phyloP scores from a whole-genome alignment of 2,113 vertebrate genomes.

The Corythoichthys intestinalis region DNA sequence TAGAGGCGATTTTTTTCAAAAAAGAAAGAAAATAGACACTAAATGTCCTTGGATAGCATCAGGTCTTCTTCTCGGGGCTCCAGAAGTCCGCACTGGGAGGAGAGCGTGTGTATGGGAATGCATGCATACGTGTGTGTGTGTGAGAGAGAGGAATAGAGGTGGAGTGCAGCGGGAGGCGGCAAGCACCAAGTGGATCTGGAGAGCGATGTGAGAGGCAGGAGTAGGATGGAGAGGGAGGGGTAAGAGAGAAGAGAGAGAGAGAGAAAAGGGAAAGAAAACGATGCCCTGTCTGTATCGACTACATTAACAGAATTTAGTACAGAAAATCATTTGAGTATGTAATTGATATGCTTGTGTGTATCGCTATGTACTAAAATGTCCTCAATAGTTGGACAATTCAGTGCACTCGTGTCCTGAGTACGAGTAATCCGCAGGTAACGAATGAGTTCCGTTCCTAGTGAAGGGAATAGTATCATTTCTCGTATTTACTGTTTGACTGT shows the following conservation, averaged over 20 bases:
- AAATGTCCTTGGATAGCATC: conserved; percentile 35
- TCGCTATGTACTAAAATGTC: no score
- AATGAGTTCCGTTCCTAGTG: no score
- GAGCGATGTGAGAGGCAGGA: conserved; percentile 48
- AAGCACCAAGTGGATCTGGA: conserved; percentile 48
- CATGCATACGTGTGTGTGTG: conserved; percentile 21
- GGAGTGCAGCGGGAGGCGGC: conserved; percentile 40
- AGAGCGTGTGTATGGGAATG: conserved; percentile 9
- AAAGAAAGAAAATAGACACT: conserved; percentile 21
- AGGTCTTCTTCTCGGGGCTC: conserved; percentile 23
- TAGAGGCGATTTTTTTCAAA: conserved; percentile 2
- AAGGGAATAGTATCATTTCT: no score
- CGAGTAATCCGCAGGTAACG: no score
- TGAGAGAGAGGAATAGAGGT: conserved; percentile 20
- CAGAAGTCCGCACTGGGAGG: conserved; percentile 45
- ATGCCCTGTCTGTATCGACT: conserved; percentile 51
- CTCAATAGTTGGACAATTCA: no score
- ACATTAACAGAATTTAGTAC: conserved; percentile 73
- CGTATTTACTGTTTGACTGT: no score
- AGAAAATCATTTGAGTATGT: conserved; percentile 41
- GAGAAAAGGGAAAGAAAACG: conserved; percentile 28
- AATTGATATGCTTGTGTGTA: not conserved
- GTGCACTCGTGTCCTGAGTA: no score
- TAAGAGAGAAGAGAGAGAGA: not conserved
- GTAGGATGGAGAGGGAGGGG: conserved; percentile 20